These are phyloP conservation scores for Sympetrum striolatum DNA, from an alignment of 2,888 invertebrate genomes.

Conservation along the genomic window DNA sequence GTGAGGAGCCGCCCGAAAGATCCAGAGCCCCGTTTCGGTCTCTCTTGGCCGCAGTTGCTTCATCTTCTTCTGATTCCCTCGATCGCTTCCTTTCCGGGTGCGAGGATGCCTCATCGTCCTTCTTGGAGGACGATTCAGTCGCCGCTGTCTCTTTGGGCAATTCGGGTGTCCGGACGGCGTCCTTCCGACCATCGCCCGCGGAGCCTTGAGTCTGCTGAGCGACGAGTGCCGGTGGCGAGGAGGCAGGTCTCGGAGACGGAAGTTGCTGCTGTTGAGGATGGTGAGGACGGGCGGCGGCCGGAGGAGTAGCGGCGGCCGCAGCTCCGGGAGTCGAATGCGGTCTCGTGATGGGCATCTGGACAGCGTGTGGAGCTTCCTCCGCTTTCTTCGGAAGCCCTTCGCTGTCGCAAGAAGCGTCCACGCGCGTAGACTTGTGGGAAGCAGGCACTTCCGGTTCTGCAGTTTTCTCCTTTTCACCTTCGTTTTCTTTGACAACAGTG, in stretches of 20 bases:
- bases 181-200: neutral
- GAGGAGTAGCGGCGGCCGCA: neutral
- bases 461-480: neutral
- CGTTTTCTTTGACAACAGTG: neutral
- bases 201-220: constrained; percentile 7
- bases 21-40: constrained; percentile 22
- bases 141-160: neutral
- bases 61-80: neutral
- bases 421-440: neutral
- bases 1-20: constrained; percentile 20
- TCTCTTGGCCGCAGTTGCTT: neutral
- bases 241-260: constrained; percentile 14
- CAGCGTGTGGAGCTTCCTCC: neutral
- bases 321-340: constrained; percentile 13
- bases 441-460: neutral
- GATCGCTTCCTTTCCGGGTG: constrained; percentile 6
- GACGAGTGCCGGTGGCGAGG: neutral
- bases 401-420: neutral
- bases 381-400: neutral
- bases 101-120: neutral
- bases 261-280: constrained; percentile 16
- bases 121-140: neutral
- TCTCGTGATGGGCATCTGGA: neutral
- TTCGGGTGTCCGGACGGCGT: neutral
- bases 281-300: constrained; percentile 2